These are phyloP conservation scores for Ophion obscuratus DNA, from an alignment of 2,888 invertebrate species.

Conservation along the genomic window DNA sequence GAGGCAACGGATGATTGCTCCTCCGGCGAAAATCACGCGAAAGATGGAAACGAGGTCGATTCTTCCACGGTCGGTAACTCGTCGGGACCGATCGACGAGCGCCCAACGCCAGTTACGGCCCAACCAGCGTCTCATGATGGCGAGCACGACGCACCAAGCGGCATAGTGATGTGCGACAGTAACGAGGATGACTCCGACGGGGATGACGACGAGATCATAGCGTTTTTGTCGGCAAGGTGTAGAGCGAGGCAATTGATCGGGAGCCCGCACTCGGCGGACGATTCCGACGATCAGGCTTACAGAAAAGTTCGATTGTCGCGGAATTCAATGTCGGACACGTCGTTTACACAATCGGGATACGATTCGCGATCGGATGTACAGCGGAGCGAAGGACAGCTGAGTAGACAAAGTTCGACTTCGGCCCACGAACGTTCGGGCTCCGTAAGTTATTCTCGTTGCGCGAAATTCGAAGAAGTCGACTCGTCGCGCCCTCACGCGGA, in stretches of 20 bases:
- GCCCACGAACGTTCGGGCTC: background rate
- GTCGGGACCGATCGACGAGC: background rate
- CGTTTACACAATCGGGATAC: background rate
- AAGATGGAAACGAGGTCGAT: background rate
- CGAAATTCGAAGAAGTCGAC: background rate
- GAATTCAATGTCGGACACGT: background rate
- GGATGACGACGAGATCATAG: constrained; percentile 58
- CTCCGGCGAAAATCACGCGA: background rate
- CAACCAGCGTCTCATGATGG: background rate
- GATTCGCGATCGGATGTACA: background rate
- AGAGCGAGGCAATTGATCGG: background rate
- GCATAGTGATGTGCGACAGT: constrained; percentile 23
- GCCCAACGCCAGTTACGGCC: background rate
- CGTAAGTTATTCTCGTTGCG: background rate
- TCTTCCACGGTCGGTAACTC: background rate
- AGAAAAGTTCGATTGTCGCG: background rate
- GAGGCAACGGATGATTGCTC: background rate
- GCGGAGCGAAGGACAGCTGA: background rate
- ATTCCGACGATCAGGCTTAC: background rate
- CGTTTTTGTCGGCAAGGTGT: constrained; percentile 27
- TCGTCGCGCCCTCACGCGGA: background rate
- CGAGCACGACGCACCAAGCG: background rate
- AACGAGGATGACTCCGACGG: constrained; percentile 41
- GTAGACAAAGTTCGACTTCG: background rate
- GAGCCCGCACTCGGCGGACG: background rate